Conservation (phyloP, 2,797 vertebrate genomes). For the Perodicticus potto region DNA sequence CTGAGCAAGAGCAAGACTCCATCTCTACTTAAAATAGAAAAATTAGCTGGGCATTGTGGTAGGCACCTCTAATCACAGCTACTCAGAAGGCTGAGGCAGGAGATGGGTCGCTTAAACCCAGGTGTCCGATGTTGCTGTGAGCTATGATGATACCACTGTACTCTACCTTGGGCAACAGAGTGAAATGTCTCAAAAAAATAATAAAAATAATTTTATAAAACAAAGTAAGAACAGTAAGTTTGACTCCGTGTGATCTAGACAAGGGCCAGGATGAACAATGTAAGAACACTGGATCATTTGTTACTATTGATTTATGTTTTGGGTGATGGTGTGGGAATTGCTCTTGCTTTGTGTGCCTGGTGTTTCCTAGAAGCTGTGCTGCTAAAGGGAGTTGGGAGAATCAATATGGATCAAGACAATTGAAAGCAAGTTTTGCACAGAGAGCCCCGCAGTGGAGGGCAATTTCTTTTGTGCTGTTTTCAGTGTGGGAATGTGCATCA, state of each 20-base stretch:
- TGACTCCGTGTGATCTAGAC: not conserved
- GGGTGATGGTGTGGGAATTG: not conserved
- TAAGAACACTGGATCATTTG: not conserved
- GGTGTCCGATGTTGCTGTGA: too few species aligned
- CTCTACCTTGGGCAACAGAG: too few species aligned
- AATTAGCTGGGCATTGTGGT: too few species aligned
- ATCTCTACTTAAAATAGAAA: too few species aligned
- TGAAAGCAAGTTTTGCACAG: not conserved
- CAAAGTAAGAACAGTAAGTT: not conserved
- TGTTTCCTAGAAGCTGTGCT: not conserved
- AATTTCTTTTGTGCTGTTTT: not conserved
- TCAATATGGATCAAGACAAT: not conserved
- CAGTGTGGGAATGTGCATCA: not conserved
- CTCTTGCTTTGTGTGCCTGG: not conserved
- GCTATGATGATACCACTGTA: too few species aligned
- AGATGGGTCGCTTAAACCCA: too few species aligned
- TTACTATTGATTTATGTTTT: not conserved
- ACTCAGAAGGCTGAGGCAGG: too few species aligned
- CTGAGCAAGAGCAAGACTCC: too few species aligned
- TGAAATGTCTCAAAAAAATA: too few species aligned
- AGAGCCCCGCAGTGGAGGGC: not conserved
- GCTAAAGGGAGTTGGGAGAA: not conserved
- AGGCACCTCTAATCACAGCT: too few species aligned
- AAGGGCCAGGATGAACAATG: not conserved
- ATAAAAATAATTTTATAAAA: constrained; percentile 23